Evolutionary conservation across 2,113 vertebrate species (phyloP).

Genomic region (Odocoileus virginianus): DNA sequence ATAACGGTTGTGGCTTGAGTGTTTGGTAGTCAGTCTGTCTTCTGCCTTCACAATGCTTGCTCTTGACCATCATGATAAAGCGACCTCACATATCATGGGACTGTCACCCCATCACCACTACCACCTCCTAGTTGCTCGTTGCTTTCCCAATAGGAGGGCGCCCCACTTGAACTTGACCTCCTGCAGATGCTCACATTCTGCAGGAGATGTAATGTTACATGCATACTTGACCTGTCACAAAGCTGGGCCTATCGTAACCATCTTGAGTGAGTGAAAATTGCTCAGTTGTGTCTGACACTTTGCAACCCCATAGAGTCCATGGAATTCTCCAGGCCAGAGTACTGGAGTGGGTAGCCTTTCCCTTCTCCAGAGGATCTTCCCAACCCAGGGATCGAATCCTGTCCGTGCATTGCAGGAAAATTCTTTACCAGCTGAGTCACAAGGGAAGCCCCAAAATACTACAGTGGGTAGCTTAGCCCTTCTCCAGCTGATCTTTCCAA

Average conservation of each 20-base stretch:
- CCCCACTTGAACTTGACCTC: neutral
- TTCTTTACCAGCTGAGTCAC: neutral
- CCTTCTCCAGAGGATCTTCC: neutral
- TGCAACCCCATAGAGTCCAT: neutral
- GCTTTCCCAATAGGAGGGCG: neutral
- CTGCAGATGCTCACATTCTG: neutral
- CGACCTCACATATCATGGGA: neutral
- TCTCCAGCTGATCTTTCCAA: neutral
- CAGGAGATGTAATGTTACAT: neutral
- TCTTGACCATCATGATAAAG: neutral
- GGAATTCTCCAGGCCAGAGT: neutral
- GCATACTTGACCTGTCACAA: neutral
- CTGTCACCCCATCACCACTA: neutral
- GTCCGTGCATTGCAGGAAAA: fast-evolving
- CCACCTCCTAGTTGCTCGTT: neutral
- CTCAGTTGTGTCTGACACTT: neutral
- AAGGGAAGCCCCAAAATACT: neutral
- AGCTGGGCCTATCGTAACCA: neutral
- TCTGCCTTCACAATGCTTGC: neutral
- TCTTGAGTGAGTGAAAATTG: neutral
- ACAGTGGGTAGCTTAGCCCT: neutral
- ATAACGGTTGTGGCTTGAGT: neutral
- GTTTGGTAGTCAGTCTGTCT: neutral
- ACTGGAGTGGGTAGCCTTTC: neutral
- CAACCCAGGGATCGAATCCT: neutral